Base-by-base conservation (phyloP, 2,113 vertebrate genomes). In the Dryoscopus gambensis region DNA sequence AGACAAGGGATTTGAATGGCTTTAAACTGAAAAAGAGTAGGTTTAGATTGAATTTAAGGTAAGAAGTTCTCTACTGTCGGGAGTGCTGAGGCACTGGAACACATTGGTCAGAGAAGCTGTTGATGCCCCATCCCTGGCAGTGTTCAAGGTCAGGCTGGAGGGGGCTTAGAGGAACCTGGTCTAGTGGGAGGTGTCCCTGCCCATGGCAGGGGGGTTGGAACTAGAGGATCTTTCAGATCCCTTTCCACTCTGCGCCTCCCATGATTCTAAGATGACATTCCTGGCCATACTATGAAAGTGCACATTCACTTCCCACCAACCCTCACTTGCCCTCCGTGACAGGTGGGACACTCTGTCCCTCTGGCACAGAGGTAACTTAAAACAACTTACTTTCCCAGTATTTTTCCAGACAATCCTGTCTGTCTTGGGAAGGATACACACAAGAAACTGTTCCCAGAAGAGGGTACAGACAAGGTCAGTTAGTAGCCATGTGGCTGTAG, bases 291-390 rank as follows among this genome's bases (percentile, higher is more conserved):
- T 40, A 11, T 5, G 2, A 15, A 90, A 73, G 39, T 5, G 10
- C 28, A 9, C 15, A 1, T 28, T 62, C 0, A 0, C 25, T 63
- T 77, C 33, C 31, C n/a, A 60, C 17, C 39, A 71, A 9, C 22
- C n/a, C 42, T 74, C 30, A 5, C 25, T n/a, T 2, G 0, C 28
- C 24, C 13, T 9, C n/a, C 31, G 15, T 59, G 55, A 18, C 24
- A 27, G 16, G 60, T 22, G 23, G 7, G 28, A 37, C 27, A 14
- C 47, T 16, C 87, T 25, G 7, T 30, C 24, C 62, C 44, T 57
- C n/a, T 63, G 50, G 17, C 75, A 82, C 35, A 75, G 57, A 37
- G 30, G 22, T 53, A n/a, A 81, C n/a, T 62, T 49, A 12, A 28
- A 69, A 16, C 17, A 64, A 33, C 23, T 60, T 50, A n/a, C 7